Evolutionary conservation across 2,888 invertebrate species (phyloP).

Genomic region (Drosophila prostipennis): DNA sequence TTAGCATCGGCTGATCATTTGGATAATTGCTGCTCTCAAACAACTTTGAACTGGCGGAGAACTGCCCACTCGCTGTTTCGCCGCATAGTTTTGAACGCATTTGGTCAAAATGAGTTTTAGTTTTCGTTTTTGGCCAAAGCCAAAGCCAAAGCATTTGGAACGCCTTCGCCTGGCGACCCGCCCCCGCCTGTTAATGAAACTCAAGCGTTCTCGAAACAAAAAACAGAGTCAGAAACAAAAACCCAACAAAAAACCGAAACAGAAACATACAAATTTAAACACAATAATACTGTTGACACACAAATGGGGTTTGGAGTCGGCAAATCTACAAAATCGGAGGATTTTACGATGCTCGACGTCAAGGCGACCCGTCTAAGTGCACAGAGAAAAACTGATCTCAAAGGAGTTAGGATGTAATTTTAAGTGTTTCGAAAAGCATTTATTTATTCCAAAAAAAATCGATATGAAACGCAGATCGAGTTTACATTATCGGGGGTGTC

Average conservation of each 20-base stretch:
- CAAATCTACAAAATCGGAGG: slow-evolving; percentile 49
- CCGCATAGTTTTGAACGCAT: slow-evolving; percentile 58
- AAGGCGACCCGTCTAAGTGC: slow-evolving; percentile 51
- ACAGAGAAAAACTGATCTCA: background rate
- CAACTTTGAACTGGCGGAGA: slow-evolving; percentile 34
- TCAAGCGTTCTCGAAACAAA: slow-evolving; percentile 55
- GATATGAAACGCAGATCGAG: no score
- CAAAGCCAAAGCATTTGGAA: slow-evolving; percentile 53
- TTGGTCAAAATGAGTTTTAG: slow-evolving; percentile 75
- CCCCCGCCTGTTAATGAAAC: slow-evolving; percentile 47
- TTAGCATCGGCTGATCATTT: slow-evolving; percentile 19
- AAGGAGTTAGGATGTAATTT: no score
- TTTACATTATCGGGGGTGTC: no score
- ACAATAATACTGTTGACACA: slow-evolving; percentile 43
- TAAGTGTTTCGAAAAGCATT: no score
- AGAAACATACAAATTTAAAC: slow-evolving; percentile 29
- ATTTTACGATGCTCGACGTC: slow-evolving; percentile 60
- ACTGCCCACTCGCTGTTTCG: slow-evolving; percentile 43
- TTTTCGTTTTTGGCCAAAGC: slow-evolving; percentile 59
- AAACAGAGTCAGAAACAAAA: slow-evolving; percentile 15
- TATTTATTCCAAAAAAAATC: no score
- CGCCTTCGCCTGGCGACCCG: slow-evolving; percentile 40
- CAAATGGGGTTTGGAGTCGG: slow-evolving; percentile 28
- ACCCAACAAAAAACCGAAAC: slow-evolving; percentile 4
- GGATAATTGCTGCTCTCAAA: slow-evolving; percentile 38